Evolutionary conservation across 2,113 vertebrate species (phyloP).

Genomic region (Clupea harengus): DNA sequence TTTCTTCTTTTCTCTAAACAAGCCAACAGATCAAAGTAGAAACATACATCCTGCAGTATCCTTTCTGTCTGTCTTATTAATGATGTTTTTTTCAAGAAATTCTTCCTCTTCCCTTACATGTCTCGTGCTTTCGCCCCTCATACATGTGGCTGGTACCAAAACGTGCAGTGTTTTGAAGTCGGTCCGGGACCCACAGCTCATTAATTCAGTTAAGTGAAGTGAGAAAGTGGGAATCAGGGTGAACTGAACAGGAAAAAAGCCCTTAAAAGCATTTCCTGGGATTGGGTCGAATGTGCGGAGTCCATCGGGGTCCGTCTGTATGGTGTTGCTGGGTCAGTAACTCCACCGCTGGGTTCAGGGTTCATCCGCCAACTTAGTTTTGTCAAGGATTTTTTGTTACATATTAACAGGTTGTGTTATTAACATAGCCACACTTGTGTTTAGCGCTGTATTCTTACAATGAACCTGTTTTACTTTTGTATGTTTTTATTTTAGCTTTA

Average conservation of each 20-base stretch:
- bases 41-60: neutral
- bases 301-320: slow-evolving; percentile 41
- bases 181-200: slow-evolving; percentile 64
- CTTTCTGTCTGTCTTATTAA: neutral
- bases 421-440: neutral
- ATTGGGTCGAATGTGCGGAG: slow-evolving; percentile 51
- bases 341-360: slow-evolving; percentile 57
- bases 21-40: neutral
- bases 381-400: neutral
- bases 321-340: slow-evolving; percentile 64
- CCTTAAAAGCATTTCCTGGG: slow-evolving; percentile 67
- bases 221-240: slow-evolving; percentile 69
- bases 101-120: neutral
- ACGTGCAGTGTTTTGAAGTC: slow-evolving; percentile 48
- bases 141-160: slow-evolving; percentile 7
- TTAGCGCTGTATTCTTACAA: neutral
- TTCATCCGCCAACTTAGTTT: neutral
- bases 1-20: neutral
- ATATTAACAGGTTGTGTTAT: neutral
- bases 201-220: slow-evolving; percentile 82
- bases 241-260: slow-evolving; percentile 55
- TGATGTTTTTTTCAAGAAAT: neutral
- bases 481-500: neutral
- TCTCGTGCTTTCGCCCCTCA: neutral
- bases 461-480: neutral